Evolutionary conservation across 1,140 invertebrate genomes (phyloP).

Genomic region (Drosophila auraria): DNA sequence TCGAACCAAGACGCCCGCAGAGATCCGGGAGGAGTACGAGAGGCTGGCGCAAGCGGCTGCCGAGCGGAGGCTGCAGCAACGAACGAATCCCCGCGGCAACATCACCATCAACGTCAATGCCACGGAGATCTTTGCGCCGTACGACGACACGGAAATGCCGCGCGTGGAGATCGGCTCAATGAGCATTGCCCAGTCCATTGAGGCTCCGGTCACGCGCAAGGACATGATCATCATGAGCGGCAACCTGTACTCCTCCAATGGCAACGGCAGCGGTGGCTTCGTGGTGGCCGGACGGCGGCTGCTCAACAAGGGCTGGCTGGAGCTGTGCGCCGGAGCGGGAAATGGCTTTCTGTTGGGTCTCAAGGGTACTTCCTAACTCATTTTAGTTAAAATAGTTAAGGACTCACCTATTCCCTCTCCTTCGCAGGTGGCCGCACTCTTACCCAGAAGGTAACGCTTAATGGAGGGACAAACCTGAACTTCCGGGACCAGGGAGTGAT

Average conservation of each 20-base stretch:
- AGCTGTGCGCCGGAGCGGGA: conserved; percentile 91
- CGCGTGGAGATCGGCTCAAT: conserved; percentile 95
- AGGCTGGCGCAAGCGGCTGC: conserved; percentile 89
- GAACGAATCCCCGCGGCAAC: conserved; percentile 95
- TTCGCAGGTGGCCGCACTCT: conserved; percentile 70
- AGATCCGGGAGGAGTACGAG: conserved; percentile 98
- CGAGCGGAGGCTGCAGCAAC: conserved; percentile 92
- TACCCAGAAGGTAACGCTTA: conserved; percentile 81
- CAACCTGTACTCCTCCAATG: conserved; percentile 94
- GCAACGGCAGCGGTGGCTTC: conserved; percentile 90
- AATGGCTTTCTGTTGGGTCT: conserved; percentile 91
- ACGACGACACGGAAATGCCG: conserved; percentile 91
- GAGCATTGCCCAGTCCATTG: conserved; percentile 96
- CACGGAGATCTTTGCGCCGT: conserved; percentile 95
- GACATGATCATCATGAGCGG: conserved; percentile 93
- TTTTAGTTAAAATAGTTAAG: background rate
- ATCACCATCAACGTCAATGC: conserved; percentile 96
- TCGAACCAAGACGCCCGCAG: conserved; percentile 94
- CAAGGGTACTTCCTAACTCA: conserved; percentile 86
- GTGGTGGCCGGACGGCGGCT: conserved; percentile 91
- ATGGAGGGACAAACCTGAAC: conserved; percentile 89
- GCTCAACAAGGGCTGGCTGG: conserved; percentile 93
- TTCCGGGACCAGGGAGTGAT: conserved; percentile 90
- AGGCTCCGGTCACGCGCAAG: conserved; percentile 94
- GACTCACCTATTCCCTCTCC: background rate